phyloP scores from a whole-genome alignment of 2,113 vertebrate species.

The Mirza zaza region DNA sequence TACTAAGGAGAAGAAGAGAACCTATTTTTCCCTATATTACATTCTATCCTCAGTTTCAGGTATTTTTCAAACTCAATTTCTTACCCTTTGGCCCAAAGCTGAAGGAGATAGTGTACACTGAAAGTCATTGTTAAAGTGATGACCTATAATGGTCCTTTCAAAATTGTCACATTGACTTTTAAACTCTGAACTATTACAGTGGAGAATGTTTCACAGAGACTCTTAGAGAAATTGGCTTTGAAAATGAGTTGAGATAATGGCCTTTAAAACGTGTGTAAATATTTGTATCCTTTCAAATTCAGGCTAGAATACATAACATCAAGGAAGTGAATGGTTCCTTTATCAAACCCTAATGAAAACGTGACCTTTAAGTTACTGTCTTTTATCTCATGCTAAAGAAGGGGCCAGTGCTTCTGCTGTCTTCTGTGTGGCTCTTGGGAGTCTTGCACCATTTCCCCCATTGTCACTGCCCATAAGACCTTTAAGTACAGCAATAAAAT shows the following conservation, averaged over 20 bases:
- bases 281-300: constrained; percentile 49
- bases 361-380: constrained; percentile 51
- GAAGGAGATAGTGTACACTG: neutral
- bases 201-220: neutral
- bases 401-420: neutral
- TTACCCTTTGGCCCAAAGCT: neutral
- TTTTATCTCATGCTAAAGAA: constrained; percentile 28
- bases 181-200: neutral
- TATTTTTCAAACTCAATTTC: constrained; percentile 19
- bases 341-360: constrained; percentile 12
- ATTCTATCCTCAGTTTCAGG: neutral
- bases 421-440: neutral
- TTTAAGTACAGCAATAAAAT: neutral
- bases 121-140: neutral
- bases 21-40: neutral
- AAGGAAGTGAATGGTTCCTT: constrained; percentile 53
- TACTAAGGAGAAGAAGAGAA: neutral
- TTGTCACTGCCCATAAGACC: neutral
- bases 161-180: constrained; percentile 47
- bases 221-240: constrained; percentile 41
- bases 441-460: neutral
- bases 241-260: constrained; percentile 28
- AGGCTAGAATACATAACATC: neutral
- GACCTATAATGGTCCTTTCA: neutral
- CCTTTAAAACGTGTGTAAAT: constrained; percentile 41